Evolutionary conservation across 1,140 invertebrate species (phyloP).

Genomic region (Sinella curviseta): DNA sequence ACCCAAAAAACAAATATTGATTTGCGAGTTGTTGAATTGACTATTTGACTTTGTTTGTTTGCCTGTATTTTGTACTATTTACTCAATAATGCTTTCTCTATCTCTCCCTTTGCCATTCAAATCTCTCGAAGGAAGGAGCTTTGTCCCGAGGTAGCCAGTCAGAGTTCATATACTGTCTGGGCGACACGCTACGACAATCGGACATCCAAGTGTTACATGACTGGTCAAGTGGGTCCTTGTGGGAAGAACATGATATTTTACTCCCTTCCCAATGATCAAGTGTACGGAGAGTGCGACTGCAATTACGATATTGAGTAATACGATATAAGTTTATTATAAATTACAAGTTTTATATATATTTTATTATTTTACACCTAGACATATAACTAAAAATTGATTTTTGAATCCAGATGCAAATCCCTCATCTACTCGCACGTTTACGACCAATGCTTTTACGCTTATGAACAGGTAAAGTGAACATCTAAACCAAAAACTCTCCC

Average conservation of each 20-base stretch:
- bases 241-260: constrained; percentile 51
- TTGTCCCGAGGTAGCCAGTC: constrained; percentile 44
- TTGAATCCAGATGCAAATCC: too few species aligned
- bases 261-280: constrained; percentile 35
- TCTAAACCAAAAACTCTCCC: background rate
- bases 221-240: constrained; percentile 47
- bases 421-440: constrained; percentile 47
- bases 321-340: constrained; percentile 11
- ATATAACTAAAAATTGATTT: too few species aligned
- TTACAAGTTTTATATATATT: background rate
- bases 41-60: background rate
- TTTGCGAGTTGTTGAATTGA: background rate
- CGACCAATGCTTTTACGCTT: constrained; percentile 48
- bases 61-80: background rate
- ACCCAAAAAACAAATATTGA: background rate
- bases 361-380: background rate
- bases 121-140: constrained; percentile 38
- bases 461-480: constrained; percentile 45
- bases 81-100: background rate
- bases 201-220: constrained; percentile 42
- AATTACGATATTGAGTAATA: constrained; percentile 48
- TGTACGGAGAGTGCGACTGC: constrained; percentile 47
- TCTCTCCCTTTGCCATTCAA: background rate
- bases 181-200: constrained; percentile 45
- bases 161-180: constrained; percentile 43